Conservation (phyloP, 2,888 invertebrate species). For the Caenorhabditis sp. region DNA sequence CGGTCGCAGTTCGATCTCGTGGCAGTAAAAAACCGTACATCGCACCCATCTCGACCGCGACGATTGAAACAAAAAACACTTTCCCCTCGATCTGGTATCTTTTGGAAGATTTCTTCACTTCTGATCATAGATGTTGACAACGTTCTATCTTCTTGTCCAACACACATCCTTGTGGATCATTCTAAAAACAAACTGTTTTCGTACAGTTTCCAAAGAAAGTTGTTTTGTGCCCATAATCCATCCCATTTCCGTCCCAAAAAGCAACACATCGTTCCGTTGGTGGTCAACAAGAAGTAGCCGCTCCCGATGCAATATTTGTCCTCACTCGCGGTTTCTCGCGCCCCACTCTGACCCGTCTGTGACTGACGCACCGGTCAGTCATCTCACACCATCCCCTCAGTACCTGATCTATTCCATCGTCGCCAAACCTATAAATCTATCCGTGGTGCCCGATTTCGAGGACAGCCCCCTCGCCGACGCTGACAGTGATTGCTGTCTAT, state of each 20-base stretch:
- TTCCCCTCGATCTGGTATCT: too few relatives aligned
- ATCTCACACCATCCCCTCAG: neutral
- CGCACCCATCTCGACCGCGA: neutral
- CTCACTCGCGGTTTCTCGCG: constrained; percentile 4
- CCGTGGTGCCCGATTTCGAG: constrained; percentile 12
- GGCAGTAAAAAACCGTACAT: neutral
- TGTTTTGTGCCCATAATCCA: too few relatives aligned
- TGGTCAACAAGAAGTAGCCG: constrained; percentile 10
- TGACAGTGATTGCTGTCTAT: constrained; percentile 16
- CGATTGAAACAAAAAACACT: neutral
- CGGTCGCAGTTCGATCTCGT: neutral
- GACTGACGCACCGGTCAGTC: constrained; percentile 3
- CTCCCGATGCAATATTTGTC: neutral
- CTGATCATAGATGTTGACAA: too few relatives aligned
- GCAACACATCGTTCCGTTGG: neutral
- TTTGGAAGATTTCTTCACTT: too few relatives aligned
- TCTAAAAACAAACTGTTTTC: too few relatives aligned
- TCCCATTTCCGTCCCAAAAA: neutral
- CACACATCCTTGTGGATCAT: too few relatives aligned
- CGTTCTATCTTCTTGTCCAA: too few relatives aligned
- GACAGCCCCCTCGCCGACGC: constrained; percentile 12
- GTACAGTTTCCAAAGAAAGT: too few relatives aligned
- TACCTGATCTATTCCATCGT: constrained; percentile 1
- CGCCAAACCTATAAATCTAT: constrained; percentile 13
- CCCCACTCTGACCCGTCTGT: constrained; percentile 1